Evolutionary conservation across 2,797 vertebrate genomes (phyloP).

Genomic region (Sebastes glaucus): DNA sequence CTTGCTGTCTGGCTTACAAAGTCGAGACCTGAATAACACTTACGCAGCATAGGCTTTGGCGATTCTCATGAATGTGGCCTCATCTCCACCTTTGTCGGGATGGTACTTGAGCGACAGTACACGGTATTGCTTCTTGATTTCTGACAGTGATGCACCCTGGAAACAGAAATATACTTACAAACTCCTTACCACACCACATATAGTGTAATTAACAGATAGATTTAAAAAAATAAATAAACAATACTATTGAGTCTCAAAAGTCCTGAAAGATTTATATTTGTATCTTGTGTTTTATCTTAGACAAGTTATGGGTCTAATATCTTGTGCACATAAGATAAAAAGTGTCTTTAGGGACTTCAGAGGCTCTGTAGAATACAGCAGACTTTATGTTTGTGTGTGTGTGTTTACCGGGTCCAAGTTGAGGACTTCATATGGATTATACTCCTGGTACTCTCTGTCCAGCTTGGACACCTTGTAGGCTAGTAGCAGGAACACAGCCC

Average conservation of each 20-base stretch:
- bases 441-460: constrained; percentile 97
- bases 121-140: constrained; percentile 97
- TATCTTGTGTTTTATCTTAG: neutral
- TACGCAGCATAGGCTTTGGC: constrained; percentile 97
- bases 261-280: neutral
- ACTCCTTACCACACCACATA: neutral
- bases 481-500: constrained; percentile 95
- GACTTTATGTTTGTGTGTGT: neutral
- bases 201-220: neutral
- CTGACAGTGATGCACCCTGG: constrained; percentile 90
- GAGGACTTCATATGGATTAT: constrained; percentile 98
- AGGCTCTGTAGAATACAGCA: neutral
- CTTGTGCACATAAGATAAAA: neutral
- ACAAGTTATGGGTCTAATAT: neutral
- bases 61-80: constrained; percentile 97
- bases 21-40: constrained; percentile 59
- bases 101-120: constrained; percentile 94
- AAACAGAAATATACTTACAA: constrained; percentile 43
- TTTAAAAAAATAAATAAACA: neutral
- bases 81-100: constrained; percentile 97
- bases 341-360: neutral
- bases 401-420: constrained; percentile 91
- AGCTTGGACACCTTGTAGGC: constrained; percentile 98
- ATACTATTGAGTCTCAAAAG: neutral
- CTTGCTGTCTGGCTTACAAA: neutral